These are phyloP conservation scores for Dasyornis broadbenti DNA, from an alignment of 2,113 vertebrate species.

Conservation along the genomic window DNA sequence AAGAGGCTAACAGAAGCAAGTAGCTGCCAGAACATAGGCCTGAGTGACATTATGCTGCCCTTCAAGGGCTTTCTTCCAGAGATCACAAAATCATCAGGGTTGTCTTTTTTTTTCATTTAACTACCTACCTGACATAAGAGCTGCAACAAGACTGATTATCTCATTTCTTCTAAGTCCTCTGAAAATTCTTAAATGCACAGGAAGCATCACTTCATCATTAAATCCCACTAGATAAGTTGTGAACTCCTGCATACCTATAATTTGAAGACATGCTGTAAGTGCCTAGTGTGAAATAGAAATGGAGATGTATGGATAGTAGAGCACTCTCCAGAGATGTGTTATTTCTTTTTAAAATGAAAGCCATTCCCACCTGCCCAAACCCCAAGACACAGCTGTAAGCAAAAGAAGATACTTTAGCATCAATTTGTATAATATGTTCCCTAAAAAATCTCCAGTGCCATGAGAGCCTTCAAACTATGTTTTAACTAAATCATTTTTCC, in stretches of 20 bases:
- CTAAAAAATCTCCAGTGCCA: background rate
- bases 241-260: background rate
- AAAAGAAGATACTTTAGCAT: background rate
- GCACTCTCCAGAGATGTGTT: background rate
- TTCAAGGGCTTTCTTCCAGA: background rate
- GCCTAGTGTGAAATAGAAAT: background rate
- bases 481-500: background rate
- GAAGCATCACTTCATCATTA: background rate
- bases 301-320: background rate
- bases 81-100: background rate
- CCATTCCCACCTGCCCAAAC: background rate
- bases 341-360: background rate
- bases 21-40: background rate
- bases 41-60: background rate
- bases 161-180: background rate
- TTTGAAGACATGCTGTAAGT: background rate
- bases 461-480: background rate
- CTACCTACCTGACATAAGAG: background rate
- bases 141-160: background rate
- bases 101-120: background rate
- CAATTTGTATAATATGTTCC: background rate
- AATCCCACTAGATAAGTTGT: background rate
- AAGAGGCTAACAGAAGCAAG: background rate
- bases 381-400: background rate
- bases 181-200: background rate